Evolutionary conservation across 2,888 invertebrate genomes (phyloP), one percentile per base, ranked within the genome.

Genomic region (Lydus trimaculatus): DNA sequence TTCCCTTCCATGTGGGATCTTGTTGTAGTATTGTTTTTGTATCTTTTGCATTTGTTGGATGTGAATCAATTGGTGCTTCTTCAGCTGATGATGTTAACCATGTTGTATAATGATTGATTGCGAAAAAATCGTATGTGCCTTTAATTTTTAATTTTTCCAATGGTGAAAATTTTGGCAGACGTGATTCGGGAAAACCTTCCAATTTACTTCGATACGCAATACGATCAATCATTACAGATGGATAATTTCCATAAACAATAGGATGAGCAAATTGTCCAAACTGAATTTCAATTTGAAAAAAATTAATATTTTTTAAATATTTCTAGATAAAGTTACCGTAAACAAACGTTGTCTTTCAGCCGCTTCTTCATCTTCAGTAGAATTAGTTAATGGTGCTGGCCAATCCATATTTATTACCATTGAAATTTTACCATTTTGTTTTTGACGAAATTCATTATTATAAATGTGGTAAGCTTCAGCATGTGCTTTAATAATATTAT

Each of bases 101-200:
- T 0, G 90, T 87, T 0, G 92, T 91, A 80, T 95, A 95, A 67
- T 91, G 89, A 81, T 95, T 95, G 20, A 94, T 81, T 0, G 92
- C 93, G 63, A 94, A 86, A 83, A 91, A 93, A 80, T 95, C 94
- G 1, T 87, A 87, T 0, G 92, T 89, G 0, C 88, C 90, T 36
- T 82, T 84, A 23, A 94, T 88, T 64, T 86, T 84, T 15, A 84
- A 80, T 8, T 91, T 85, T 85, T 93, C 92, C 28, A 88, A 86
- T 0, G 77, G 39, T 0, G 89, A 90, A 78, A 92, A 91, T 66
- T 78, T 79, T 0, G 92, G 92, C 3, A 93, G 85, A 13, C 92
- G 87, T 0, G 92, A 91, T 28, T 87, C 84, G 0, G 84, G 78
- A 73, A 87, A 90, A 8, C 89, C 88, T 81, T 92, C 90, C 11